Base-by-base conservation (phyloP, 2,888 invertebrate species). In the Sycophila texana region DNA sequence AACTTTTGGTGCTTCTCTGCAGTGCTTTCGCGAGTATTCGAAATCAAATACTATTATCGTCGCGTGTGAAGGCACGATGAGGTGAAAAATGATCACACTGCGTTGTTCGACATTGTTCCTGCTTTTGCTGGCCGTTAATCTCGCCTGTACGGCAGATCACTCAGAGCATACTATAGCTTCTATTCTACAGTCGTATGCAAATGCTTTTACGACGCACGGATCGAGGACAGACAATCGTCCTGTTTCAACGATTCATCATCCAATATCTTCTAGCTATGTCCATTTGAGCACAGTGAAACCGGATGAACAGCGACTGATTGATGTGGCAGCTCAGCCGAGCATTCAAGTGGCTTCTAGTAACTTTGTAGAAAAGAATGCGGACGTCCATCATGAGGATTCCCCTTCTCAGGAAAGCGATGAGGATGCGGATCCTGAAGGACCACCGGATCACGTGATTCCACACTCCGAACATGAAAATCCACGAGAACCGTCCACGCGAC, bases 381-480 rank as follows among this genome's bases (percentile, higher is more conserved):
- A 39, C 10, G 39, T 10, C 39, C 10, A 39, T 49, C 51, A 22
- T 12, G n/a, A 65, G 7, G 63, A 60, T 58, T 72, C 49, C 16
- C 78, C 77, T n/a, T 61, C 58, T 0, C 75, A 75, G 16, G 71
- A 58, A 13, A 49, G 4, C 7, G 65, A 70, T 2, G 71, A 73
- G n/a, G 53, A 70, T 1, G 66, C 81, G 4, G 84, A 85, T 20
- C 81, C 84, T 0, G 79, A 83, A 10, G 85, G 83, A 20, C 83
- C 87, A 0, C 77, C 84, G 0, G 85, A 89, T 76, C 87, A 89
- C 66, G 76, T 77, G 13, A 87, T 89, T 70, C 88, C 89, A 0
- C 83, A 84, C 63, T 88, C 88, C 2, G 89, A 89, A 3, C 90
- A 91, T 74, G 91, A 91, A 76, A 68, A 86, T 12, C 86, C 90